A percentile compares a stretch with the other conserved stretches of the same genome.
These are phyloP conservation scores for Hirtodrosophila confusa DNA, from an alignment of 2,888 invertebrate species.

Conservation along the genomic window DNA sequence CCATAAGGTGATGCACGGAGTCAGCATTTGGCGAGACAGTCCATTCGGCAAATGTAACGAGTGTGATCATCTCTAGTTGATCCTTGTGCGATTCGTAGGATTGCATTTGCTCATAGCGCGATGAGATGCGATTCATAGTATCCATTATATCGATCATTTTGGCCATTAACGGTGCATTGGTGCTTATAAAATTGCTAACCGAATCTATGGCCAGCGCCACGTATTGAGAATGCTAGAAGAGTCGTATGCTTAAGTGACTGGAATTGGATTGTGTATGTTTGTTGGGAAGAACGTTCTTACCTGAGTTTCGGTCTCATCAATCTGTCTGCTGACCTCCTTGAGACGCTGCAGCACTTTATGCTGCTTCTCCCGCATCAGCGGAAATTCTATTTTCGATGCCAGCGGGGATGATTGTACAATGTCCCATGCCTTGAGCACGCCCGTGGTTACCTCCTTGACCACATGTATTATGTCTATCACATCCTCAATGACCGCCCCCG, in stretches of 20 bases:
- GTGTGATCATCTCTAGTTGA: conserved; percentile 87
- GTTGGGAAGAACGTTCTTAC: conserved; percentile 46
- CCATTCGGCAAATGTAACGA: conserved; percentile 89
- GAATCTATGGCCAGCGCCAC: conserved; percentile 82
- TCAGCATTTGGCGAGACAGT: conserved; percentile 88
- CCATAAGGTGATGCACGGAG: conserved; percentile 88
- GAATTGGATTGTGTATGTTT: neutral
- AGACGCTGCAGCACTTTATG: conserved; percentile 86
- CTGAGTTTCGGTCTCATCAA: conserved; percentile 83
- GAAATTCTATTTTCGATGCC: conserved; percentile 86
- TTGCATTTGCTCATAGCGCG: conserved; percentile 87
- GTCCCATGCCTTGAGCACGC: conserved; percentile 88
- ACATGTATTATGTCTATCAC: conserved; percentile 86
- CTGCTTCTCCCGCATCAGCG: conserved; percentile 87
- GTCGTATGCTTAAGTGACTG: too few relatives aligned
- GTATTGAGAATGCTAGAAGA: conserved; percentile 76
- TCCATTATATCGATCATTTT: conserved; percentile 87
- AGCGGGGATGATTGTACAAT: conserved; percentile 86
- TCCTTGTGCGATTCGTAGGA: conserved; percentile 86
- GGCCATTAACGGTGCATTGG: conserved; percentile 86
- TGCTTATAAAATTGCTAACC: conserved; percentile 73
- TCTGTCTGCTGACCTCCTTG: conserved; percentile 82
- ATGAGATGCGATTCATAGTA: conserved; percentile 86
- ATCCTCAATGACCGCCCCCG: conserved; percentile 86
- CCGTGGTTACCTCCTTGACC: conserved; percentile 87